Conservation (phyloP, 2,113 vertebrate genomes). For the Lucifuga dentata region DNA sequence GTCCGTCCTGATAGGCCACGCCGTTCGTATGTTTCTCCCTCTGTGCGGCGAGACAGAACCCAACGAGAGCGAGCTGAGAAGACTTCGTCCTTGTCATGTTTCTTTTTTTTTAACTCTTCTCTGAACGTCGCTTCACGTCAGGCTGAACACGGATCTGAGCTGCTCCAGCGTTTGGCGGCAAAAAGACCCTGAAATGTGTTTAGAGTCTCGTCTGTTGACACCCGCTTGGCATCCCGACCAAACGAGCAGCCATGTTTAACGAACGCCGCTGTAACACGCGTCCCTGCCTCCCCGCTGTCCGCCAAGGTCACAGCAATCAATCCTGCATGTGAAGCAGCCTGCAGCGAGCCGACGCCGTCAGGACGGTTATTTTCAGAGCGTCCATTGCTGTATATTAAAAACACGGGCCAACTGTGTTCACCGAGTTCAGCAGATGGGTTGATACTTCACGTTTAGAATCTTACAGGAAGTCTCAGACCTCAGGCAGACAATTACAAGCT, state of each 20-base stretch:
- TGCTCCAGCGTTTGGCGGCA: neutral
- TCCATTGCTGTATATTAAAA: neutral
- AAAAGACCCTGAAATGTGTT: slow-evolving; percentile 43
- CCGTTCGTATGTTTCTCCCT: too few relatives aligned
- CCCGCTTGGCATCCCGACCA: slow-evolving; percentile 30
- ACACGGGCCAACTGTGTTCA: slow-evolving; percentile 1
- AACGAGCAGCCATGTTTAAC: slow-evolving; percentile 50
- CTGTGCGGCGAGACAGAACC: too few relatives aligned
- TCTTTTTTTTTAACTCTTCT: too few relatives aligned
- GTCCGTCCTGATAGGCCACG: too few relatives aligned
- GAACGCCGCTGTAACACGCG: slow-evolving; percentile 34
- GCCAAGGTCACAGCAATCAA: slow-evolving; percentile 64
- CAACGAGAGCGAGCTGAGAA: too few relatives aligned
- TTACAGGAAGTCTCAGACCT: slow-evolving; percentile 3
- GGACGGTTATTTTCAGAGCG: slow-evolving; percentile 9
- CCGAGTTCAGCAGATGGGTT: neutral
- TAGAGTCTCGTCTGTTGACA: neutral
- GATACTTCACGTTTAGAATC: neutral
- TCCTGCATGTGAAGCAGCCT: slow-evolving; percentile 39
- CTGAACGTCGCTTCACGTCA: slow-evolving; percentile 3
- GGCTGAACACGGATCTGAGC: slow-evolving; percentile 13
- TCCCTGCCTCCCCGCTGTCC: slow-evolving; percentile 30
- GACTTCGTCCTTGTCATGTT: too few relatives aligned
- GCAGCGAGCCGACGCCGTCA: slow-evolving; percentile 38
- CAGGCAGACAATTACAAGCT: neutral